phyloP scores from a whole-genome alignment of 2,797 vertebrate species.

The Percopsis omiscomaycus region DNA sequence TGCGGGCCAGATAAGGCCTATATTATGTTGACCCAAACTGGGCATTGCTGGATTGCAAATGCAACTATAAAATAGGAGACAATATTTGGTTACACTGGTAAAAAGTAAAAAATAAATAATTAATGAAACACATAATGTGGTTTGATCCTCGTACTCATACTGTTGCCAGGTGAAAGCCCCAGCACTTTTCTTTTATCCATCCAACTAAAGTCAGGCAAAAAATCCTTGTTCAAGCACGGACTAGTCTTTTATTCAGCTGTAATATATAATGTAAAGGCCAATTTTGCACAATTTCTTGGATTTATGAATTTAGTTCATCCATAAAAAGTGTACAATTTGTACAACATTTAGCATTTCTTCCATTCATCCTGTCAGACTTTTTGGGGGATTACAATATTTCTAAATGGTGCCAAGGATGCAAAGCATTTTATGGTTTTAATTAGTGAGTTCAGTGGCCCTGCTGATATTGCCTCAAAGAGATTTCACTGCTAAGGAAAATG shows the following conservation, averaged over 20 bases:
- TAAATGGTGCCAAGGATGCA: not conserved
- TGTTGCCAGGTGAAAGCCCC: not conserved
- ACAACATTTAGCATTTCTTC: not conserved
- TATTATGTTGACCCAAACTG: too few relatives aligned
- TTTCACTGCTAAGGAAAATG: too few relatives aligned
- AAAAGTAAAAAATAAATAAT: too few relatives aligned
- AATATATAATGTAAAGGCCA: not conserved
- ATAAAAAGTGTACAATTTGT: not conserved
- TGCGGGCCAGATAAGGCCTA: too few relatives aligned
- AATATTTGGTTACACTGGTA: too few relatives aligned
- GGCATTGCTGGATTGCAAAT: too few relatives aligned
- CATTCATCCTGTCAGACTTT: not conserved
- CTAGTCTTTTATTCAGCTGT: not conserved
- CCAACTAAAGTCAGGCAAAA: not conserved
- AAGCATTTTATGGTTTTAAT: not conserved
- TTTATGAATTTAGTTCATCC: not conserved
- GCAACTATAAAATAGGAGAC: too few relatives aligned
- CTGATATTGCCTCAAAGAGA: too few relatives aligned
- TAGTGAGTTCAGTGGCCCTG: too few relatives aligned
- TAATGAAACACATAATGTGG: too few relatives aligned
- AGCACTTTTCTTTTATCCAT: slow-evolving; percentile 5
- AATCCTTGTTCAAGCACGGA: not conserved
- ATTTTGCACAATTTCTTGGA: not conserved
- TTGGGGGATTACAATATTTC: too few relatives aligned
- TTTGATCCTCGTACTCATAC: too few relatives aligned